A percentile compares a stretch with the other conserved stretches of the same genome.
phyloP scores from a whole-genome alignment of 64 coral and sea anemone genomes.

The Pocillopora damicornis region DNA sequence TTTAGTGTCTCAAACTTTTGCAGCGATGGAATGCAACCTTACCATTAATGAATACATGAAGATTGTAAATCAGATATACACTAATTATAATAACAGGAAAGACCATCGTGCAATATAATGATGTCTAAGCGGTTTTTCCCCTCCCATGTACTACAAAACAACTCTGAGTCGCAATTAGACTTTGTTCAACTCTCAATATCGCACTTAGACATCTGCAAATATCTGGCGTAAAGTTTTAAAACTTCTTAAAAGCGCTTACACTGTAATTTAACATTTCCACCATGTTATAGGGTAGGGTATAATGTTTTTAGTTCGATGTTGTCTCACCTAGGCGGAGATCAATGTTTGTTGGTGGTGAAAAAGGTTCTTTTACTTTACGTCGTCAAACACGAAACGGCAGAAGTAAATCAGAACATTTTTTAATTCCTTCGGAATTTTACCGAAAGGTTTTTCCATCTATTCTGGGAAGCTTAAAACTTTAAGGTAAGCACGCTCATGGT shows the following conservation, averaged over 20 bases:
- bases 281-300: background rate
- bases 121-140: too few species aligned
- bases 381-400: too few species aligned
- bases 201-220: background rate
- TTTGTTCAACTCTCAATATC: background rate
- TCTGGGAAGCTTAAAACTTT: too few species aligned
- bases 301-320: background rate
- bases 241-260: background rate
- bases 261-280: background rate
- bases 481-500: too few species aligned
- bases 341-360: too few species aligned
- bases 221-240: background rate
- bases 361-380: too few species aligned
- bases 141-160: background rate
- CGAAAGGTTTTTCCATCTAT: too few species aligned
- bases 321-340: background rate
- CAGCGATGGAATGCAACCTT: background rate
- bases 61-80: too few species aligned
- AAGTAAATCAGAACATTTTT: too few species aligned
- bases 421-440: too few species aligned
- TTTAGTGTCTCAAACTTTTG: background rate
- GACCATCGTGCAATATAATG: too few species aligned
- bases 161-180: background rate
- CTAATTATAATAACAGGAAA: too few species aligned
- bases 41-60: background rate